Conservation (phyloP, 2,888 invertebrate genomes). For the Lissocephala sabroskyi region DNA sequence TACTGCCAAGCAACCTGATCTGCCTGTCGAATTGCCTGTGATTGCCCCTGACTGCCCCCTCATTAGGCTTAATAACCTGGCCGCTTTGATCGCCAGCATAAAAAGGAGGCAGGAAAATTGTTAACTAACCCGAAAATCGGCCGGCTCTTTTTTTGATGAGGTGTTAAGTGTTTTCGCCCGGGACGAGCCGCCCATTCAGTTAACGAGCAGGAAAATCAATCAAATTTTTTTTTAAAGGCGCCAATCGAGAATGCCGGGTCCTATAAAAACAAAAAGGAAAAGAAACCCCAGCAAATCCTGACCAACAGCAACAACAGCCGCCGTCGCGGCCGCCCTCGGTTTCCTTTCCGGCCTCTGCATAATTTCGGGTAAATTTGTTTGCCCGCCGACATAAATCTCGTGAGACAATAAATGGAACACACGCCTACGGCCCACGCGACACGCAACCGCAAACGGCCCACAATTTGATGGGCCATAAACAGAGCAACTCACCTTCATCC, state of each 20-base stretch:
- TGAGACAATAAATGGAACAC: slow-evolving; percentile 38
- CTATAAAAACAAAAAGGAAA: not conserved
- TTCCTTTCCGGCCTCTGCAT: slow-evolving; percentile 10
- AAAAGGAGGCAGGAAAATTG: slow-evolving; percentile 3
- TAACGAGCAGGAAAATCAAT: slow-evolving; percentile 30
- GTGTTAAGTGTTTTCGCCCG: slow-evolving; percentile 49
- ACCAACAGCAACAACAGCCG: not conserved
- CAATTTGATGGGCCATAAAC: not conserved
- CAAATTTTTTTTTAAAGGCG: slow-evolving; percentile 37
- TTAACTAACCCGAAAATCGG: too few species aligned
- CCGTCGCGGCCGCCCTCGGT: not conserved
- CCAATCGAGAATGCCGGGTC: slow-evolving; percentile 31
- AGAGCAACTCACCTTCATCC: slow-evolving; percentile 82
- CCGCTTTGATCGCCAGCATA: not conserved
- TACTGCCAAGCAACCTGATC: too few species aligned
- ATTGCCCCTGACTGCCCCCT: too few species aligned
- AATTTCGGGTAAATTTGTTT: slow-evolving; percentile 36
- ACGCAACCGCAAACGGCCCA: not conserved
- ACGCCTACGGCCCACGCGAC: slow-evolving; percentile 12
- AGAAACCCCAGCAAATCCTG: not conserved
- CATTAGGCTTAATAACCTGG: too few species aligned
- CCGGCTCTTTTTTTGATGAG: too few species aligned
- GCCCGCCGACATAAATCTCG: slow-evolving; percentile 41
- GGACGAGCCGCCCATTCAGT: slow-evolving; percentile 18
- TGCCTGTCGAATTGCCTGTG: too few species aligned